A percentile compares a stretch with the other conserved stretches of the same genome.
Evolutionary conservation across 2,888 invertebrate species (phyloP).

Genomic region (Tribolium freemani): DNA sequence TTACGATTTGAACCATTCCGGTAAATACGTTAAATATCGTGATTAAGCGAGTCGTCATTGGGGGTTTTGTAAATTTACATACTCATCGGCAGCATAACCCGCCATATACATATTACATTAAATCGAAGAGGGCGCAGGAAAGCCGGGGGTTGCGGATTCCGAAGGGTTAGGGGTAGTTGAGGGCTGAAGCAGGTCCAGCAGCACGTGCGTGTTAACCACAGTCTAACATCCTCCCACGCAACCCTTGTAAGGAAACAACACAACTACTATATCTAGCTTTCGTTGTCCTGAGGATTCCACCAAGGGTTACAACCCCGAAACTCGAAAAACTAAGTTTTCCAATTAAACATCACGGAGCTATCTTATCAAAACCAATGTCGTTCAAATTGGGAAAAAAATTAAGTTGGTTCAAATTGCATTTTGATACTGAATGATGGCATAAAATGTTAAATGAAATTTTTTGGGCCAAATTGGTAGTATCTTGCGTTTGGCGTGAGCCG

Average conservation of each 20-base stretch:
- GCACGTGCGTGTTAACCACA: slow-evolving; percentile 67
- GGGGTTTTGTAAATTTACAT: slow-evolving; percentile 53
- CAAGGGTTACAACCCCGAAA: background rate
- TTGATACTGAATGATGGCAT: background rate
- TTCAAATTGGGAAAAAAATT: no score
- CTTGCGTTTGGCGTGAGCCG: slow-evolving; percentile 4
- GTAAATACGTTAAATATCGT: slow-evolving; percentile 53
- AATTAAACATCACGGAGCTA: no score
- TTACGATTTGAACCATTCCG: background rate
- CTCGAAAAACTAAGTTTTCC: no score
- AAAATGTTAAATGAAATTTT: no score
- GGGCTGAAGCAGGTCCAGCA: slow-evolving; percentile 61
- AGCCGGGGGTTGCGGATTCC: slow-evolving; percentile 46
- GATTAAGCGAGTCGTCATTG: slow-evolving; percentile 50
- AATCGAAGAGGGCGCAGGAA: slow-evolving; percentile 54
- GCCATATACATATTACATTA: slow-evolving; percentile 59
- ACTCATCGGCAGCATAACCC: slow-evolving; percentile 47
- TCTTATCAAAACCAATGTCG: no score
- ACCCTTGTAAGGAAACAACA: slow-evolving; percentile 67
- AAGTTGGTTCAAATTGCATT: no score
- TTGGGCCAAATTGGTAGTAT: background rate
- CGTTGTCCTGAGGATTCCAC: slow-evolving; percentile 54
- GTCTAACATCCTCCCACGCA: slow-evolving; percentile 66
- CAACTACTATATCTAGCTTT: slow-evolving; percentile 64
- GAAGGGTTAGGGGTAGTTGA: slow-evolving; percentile 51